phyloP scores from a whole-genome alignment of 2,113 vertebrate species.

The Donacobius atricapilla region DNA sequence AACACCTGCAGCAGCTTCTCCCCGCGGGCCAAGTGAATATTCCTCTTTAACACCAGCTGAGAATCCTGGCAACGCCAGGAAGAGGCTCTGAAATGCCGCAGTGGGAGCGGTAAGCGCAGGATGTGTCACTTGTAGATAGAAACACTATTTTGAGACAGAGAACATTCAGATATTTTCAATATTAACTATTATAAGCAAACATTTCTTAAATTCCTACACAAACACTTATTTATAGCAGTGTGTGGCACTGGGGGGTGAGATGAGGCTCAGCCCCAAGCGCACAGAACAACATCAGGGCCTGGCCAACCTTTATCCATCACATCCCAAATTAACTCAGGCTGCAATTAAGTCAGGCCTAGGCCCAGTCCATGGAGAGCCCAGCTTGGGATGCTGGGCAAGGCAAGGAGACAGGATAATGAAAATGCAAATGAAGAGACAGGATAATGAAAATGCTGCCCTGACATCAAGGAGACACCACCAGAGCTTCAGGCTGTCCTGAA shows the following conservation, averaged over 20 bases:
- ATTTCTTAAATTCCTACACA: constrained; percentile 27
- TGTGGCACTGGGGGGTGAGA: neutral
- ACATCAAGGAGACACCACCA: neutral
- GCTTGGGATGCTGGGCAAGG: neutral
- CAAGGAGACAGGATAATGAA: neutral
- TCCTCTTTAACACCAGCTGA: neutral
- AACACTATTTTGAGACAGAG: neutral
- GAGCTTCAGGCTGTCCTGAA: neutral
- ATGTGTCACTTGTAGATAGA: constrained; percentile 14
- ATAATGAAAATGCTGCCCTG: neutral
- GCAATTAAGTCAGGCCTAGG: neutral
- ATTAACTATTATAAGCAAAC: constrained; percentile 52
- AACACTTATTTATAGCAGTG: neutral
- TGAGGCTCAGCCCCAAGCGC: neutral
- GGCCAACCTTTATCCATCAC: neutral
- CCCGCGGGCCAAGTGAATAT: rapidly evolving
- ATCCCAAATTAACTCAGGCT: neutral
- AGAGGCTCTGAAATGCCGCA: neutral
- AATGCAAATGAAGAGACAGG: neutral
- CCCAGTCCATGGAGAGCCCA: neutral
- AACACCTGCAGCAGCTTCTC: neutral
- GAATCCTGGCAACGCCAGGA: neutral
- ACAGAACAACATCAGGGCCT: neutral
- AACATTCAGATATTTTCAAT: constrained; percentile 33
- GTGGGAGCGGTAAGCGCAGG: neutral